These are phyloP conservation scores for Busseola fusca DNA, from an alignment of 2,888 invertebrate genomes.

Conservation along the genomic window DNA sequence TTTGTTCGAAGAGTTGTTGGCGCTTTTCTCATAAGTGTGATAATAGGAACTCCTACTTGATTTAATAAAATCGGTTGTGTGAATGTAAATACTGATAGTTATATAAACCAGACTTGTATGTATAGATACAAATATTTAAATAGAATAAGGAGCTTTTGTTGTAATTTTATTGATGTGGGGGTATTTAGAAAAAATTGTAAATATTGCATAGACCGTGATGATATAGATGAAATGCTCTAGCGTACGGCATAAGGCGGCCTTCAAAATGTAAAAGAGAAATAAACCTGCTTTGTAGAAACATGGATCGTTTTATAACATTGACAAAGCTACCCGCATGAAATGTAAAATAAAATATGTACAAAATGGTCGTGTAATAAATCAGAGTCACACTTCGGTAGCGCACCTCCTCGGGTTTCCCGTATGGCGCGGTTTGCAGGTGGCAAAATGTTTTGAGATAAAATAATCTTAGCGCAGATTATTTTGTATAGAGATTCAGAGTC, in stretches of 20 bases:
- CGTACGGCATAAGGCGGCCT: constrained; percentile 47
- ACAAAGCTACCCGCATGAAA: constrained; percentile 46
- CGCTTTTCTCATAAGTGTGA: not conserved
- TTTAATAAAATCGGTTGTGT: constrained; percentile 82
- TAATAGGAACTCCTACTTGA: constrained; percentile 73
- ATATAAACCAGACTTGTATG: constrained; percentile 69
- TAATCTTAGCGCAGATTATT: constrained; percentile 18
- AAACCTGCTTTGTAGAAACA: constrained; percentile 1
- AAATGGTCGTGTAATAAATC: constrained; percentile 53
- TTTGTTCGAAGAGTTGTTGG: not conserved
- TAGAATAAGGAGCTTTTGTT: constrained; percentile 75
- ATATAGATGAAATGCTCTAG: constrained; percentile 55
- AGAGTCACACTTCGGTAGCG: constrained; percentile 43
- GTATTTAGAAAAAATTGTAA: constrained; percentile 71
- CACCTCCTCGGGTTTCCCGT: constrained; percentile 24
- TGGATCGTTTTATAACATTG: constrained; percentile 49
- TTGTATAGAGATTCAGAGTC: not conserved
- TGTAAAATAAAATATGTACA: constrained; percentile 53
- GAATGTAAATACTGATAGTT: constrained; percentile 79
- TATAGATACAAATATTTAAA: constrained; percentile 67
- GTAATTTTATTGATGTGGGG: constrained; percentile 73
- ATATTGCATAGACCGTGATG: constrained; percentile 65
- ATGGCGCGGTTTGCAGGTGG: constrained; percentile 24
- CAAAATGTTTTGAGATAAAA: constrained; percentile 45
- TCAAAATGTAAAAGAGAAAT: not conserved